Evolutionary conservation across 2,113 vertebrate genomes (phyloP).

Genomic region (Paramormyrops kingsleyae): DNA sequence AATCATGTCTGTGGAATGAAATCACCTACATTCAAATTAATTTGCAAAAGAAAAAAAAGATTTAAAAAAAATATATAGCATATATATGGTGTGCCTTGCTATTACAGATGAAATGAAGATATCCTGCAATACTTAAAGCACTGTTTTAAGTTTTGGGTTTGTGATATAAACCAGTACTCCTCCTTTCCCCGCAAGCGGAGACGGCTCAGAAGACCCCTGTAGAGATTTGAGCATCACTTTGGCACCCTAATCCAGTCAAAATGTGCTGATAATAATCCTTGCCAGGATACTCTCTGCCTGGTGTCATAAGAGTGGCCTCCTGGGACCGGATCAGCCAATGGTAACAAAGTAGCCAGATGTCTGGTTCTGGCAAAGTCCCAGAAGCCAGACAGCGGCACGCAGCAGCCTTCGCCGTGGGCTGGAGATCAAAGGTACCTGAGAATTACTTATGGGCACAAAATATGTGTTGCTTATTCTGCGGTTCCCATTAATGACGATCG

Average conservation of each 20-base stretch:
- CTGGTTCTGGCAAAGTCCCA: constrained; percentile 90
- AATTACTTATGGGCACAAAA: constrained; percentile 97
- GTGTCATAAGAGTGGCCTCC: constrained; percentile 87
- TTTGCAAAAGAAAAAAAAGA: neutral
- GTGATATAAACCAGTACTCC: neutral
- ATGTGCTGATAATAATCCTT: constrained; percentile 88
- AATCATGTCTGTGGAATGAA: neutral
- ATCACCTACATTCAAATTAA: neutral
- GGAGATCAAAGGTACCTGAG: constrained; percentile 99
- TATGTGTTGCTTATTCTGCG: constrained; percentile 85
- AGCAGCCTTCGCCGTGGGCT: constrained; percentile 82
- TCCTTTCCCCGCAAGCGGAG: constrained; percentile 40
- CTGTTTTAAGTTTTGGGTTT: neutral
- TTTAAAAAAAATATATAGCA: neutral
- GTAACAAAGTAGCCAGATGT: constrained; percentile 99
- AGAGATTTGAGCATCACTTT: constrained; percentile 85
- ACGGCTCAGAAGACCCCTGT: constrained; percentile 63
- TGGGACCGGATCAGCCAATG: constrained; percentile 96
- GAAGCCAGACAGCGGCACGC: constrained; percentile 86
- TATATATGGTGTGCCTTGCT: neutral
- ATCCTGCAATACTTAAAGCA: neutral
- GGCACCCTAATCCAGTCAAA: constrained; percentile 79
- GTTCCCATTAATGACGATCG: constrained; percentile 94
- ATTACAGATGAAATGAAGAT: neutral
- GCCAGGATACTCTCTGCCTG: constrained; percentile 94